These are phyloP conservation scores for Alouatta palliata DNA, from an alignment of 2,113 vertebrate genomes.

Conservation along the genomic window DNA sequence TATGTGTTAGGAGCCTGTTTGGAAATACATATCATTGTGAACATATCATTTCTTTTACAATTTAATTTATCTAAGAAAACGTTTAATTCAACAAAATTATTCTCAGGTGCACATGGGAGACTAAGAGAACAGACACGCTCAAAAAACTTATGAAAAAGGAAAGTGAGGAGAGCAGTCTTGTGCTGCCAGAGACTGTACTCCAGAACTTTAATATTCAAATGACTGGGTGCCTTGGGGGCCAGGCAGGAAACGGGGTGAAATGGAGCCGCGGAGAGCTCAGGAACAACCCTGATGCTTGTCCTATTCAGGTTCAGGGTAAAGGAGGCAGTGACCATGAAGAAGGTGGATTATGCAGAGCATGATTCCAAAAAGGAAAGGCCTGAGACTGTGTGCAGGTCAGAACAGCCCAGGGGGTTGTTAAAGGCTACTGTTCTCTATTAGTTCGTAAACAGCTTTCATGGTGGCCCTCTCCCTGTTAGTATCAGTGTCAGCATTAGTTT, in stretches of 20 bases:
- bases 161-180: accelerated
- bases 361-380: not conserved
- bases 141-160: too few relatives aligned
- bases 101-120: not conserved
- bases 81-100: not conserved
- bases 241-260: accelerated
- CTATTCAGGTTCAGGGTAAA: accelerated
- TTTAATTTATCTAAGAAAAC: not conserved
- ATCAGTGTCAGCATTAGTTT: too few relatives aligned
- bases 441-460: too few relatives aligned
- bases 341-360: accelerated
- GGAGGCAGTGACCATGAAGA: accelerated
- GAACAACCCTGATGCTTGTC: accelerated
- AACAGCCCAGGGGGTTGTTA: accelerated
- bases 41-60: not conserved
- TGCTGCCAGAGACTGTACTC: accelerated
- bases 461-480: not conserved
- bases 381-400: too few relatives aligned
- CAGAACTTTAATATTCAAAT: accelerated
- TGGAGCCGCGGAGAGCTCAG: accelerated
- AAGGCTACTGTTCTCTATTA: accelerated
- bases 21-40: accelerated
- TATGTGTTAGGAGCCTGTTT: not conserved
- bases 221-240: accelerated
- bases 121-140: accelerated